Base-by-base conservation (phyloP, 2,113 vertebrate species). In the Saguinus midas region DNA sequence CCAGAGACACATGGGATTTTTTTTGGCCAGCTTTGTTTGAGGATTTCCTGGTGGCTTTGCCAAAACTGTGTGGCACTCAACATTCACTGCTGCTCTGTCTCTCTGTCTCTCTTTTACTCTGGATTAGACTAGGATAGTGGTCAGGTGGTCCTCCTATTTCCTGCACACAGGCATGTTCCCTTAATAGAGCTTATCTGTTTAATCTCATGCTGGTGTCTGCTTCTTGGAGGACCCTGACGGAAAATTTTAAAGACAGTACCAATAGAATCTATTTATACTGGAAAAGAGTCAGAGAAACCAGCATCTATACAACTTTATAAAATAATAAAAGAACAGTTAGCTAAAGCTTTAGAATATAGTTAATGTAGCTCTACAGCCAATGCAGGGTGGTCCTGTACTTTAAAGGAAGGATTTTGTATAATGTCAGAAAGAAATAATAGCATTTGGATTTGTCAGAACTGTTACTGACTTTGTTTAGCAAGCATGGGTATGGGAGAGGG, bases 311-410 rank as follows among this genome's bases (percentile, higher is more conserved):
- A 50, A 35, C 17, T 40, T 64, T 20, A 58, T 66, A 48, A 96
- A 75, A 61, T 72, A 82, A 78, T 57, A 40, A 79, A 73, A 95
- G 45, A 89, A 72, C 10, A 78, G n/a, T 45, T 90, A 72, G 27
- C 52, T 78, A 96, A 90, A 94, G 27, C 40, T 95, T 94, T 66
- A n/a, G 25, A 86, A 61, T 84, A 50, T 40, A 57, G 12, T 88
- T 55, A 70, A 76, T 70, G 11, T 8, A 40, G 45, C 8, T 23
- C 9, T 4, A 12, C 12, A 45, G 35, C 43, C 79, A 86, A 58
- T 25, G 43, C 57, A 85, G 21, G 21, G 14, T 58, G 35, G 2
- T 58, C 64, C 27, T 93, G 25, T 72, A 82, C 48, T 72, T 95
- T 91, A 52, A 58, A 79, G 16, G 83, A 82, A 61, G 6, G 32